Conservation (phyloP, 2,888 invertebrate species). For the Siphlonurus alternatus region DNA sequence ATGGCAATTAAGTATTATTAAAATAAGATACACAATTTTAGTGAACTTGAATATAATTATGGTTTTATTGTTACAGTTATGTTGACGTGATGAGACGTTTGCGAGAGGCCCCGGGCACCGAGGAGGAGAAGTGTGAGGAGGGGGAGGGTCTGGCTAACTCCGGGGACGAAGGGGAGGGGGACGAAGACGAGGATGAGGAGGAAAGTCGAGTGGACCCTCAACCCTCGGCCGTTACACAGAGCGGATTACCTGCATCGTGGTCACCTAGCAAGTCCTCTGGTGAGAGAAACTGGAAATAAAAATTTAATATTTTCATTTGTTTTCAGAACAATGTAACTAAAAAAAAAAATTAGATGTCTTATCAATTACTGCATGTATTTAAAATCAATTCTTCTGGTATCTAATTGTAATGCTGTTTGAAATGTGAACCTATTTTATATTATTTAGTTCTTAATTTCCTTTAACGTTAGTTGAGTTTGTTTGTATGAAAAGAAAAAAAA, state of each 20-base stretch:
- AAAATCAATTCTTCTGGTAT: too few species aligned
- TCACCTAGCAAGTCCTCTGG: slow-evolving; percentile 22
- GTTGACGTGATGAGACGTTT: slow-evolving; percentile 49
- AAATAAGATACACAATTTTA: too few species aligned
- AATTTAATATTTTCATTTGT: background rate
- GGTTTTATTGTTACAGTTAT: slow-evolving; percentile 35
- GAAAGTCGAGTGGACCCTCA: slow-evolving; percentile 2
- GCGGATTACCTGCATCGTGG: slow-evolving; percentile 22
- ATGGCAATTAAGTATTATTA: too few species aligned
- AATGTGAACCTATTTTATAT: too few species aligned
- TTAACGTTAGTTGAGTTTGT: too few species aligned
- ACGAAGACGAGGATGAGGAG: slow-evolving; percentile 3
- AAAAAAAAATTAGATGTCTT: too few species aligned
- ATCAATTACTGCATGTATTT: too few species aligned
- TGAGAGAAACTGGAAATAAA: background rate
- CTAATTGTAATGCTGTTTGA: too few species aligned
- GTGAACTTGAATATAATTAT: too few species aligned
- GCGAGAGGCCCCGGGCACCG: slow-evolving; percentile 24
- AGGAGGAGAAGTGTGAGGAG: slow-evolving; percentile 7
- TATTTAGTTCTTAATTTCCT: too few species aligned
- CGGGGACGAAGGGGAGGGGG: background rate
- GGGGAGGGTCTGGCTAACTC: background rate
- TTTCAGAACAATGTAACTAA: too few species aligned
- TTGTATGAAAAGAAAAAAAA: too few species aligned
- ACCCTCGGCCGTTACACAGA: slow-evolving; percentile 11